Conservation (phyloP, 1,140 invertebrate genomes). For the Drosophila malerkotliana region DNA sequence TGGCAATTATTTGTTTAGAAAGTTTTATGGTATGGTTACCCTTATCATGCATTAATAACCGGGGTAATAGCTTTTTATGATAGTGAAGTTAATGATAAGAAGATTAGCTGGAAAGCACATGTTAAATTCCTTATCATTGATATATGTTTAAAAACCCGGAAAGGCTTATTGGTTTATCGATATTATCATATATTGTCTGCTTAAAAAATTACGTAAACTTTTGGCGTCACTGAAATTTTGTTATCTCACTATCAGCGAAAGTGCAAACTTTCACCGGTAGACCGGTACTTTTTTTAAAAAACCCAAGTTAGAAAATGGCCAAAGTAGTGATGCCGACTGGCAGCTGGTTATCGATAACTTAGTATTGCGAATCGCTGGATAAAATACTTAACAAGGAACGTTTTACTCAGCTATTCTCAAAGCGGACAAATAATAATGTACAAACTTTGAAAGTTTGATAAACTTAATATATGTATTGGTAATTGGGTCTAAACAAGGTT, state of each 20-base stretch:
- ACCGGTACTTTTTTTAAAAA: constrained; percentile 2
- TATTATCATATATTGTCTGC: neutral
- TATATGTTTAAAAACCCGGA: too few species aligned
- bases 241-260: neutral
- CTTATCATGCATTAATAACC: neutral
- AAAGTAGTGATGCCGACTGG: neutral
- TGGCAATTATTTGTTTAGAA: neutral
- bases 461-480: too few species aligned
- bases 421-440: too few species aligned
- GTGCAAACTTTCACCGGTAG: neutral
- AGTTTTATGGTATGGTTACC: neutral
- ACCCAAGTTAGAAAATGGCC: neutral
- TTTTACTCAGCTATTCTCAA: too few species aligned
- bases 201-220: neutral
- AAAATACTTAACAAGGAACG: too few species aligned
- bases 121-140: neutral
- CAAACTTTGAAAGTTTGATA: too few species aligned
- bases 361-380: too few species aligned
- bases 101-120: neutral
- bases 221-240: neutral
- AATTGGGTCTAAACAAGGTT: too few species aligned
- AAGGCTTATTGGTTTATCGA: neutral
- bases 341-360: too few species aligned
- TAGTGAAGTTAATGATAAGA: neutral
- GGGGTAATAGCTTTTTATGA: neutral